A percentile compares a stretch with the other conserved stretches of the same genome.
These are phyloP conservation scores for Aplocera efformata DNA, from an alignment of 2,888 invertebrate species.

Conservation along the genomic window DNA sequence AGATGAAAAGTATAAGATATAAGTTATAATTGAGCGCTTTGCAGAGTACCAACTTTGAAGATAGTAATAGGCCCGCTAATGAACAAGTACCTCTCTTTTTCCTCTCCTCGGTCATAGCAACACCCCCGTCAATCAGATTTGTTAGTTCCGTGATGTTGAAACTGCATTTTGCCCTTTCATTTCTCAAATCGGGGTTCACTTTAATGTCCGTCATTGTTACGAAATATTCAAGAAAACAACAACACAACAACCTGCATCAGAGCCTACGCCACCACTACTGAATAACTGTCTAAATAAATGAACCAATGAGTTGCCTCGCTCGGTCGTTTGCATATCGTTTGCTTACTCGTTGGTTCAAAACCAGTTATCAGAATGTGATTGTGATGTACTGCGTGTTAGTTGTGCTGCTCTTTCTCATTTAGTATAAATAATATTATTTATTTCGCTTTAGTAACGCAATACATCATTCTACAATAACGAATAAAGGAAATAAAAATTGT, in stretches of 20 bases:
- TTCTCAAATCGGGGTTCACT: slow-evolving; percentile 85
- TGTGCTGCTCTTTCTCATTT: too few species aligned
- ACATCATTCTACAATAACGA: too few species aligned
- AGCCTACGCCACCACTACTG: slow-evolving; percentile 8
- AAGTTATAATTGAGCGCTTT: too few species aligned
- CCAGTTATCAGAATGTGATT: slow-evolving; percentile 2
- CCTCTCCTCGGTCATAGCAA: slow-evolving; percentile 85
- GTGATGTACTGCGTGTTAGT: too few species aligned
- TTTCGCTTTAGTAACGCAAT: too few species aligned
- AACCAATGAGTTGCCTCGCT: too few species aligned
- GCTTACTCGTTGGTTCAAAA: slow-evolving; percentile 9
- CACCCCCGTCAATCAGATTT: slow-evolving; percentile 88
- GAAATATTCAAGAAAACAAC: slow-evolving; percentile 5
- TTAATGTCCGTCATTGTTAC: slow-evolving; percentile 44
- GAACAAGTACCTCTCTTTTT: slow-evolving; percentile 63
- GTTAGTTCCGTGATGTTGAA: slow-evolving; percentile 88
- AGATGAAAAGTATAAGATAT: too few species aligned
- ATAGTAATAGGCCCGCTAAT: not conserved
- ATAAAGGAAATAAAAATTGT: too few species aligned
- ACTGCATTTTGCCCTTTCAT: slow-evolving; percentile 87
- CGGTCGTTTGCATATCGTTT: not conserved
- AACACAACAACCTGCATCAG: slow-evolving; percentile 10
- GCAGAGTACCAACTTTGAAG: not conserved
- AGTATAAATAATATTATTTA: too few species aligned
- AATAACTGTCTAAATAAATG: not conserved